Base-by-base conservation (phyloP, 1,140 invertebrate species). In the Trichonephila clavipes region DNA sequence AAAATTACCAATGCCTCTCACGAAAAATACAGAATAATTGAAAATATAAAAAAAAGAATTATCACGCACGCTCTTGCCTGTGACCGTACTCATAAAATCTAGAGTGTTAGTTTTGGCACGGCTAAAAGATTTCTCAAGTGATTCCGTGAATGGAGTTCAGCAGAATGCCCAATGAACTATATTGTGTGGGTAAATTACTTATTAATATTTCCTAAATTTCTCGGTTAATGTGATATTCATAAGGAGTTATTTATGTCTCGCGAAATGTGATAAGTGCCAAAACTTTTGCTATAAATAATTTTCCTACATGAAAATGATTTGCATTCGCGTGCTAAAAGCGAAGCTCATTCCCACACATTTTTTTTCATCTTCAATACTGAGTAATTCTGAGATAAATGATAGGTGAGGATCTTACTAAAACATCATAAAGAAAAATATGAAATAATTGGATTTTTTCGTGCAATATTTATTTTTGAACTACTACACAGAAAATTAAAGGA, bases 151-250 rank as follows among this genome's bases (percentile, higher is more conserved):
- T 51, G 51, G 51, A 51, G 51, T 7, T 51, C 0, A 51, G 51
- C 10, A 51, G 7, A 51, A 51, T 51, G 51, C 10, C 7, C 51
- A 3, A 10, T 51, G 44, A 51, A 51, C 4, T 51, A 51, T 51
- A 51, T 51, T 51, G 7, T 51, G 10, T 12, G 51, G 5, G 10
- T 24, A 14, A 69, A 21, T 69, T 69, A 24, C 14, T 69, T 69
- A 69, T 69, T 69, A 69, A 69, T 69, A 69, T 14, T 69, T 66
- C 24, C n/a, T 66, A 6, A 19, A 66, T 10, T 69, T 69, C 66
- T 69, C 24, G n/a, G 21, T 24, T 69, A 69, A 69, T 69, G 66
- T 24, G n/a, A 69, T 69, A 69, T 69, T 69, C 66, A 69, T 69
- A 21, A 69, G 24, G n/a, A 69, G 66, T 24, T 69, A 69, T 69